Evolutionary conservation across 2,888 invertebrate species (phyloP).

Genomic region (Noctua fimbriata): DNA sequence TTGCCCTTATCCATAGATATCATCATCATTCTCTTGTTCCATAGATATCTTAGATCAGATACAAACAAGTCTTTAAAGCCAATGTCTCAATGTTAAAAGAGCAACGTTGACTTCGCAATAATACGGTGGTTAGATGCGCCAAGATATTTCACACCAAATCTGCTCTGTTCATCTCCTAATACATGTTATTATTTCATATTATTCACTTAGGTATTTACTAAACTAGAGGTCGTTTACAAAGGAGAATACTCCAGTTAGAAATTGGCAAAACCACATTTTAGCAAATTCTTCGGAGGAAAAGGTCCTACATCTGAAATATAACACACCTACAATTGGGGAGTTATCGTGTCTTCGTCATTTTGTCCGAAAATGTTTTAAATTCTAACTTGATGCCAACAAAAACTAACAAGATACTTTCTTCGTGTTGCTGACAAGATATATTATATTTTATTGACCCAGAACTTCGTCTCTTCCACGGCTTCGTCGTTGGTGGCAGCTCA

Average conservation of each 20-base stretch:
- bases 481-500: neutral
- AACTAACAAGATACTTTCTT: neutral
- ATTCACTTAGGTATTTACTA: constrained; percentile 34
- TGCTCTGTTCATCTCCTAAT: constrained; percentile 51
- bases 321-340: neutral
- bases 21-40: too few relatives aligned
- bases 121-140: constrained; percentile 50
- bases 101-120: constrained; percentile 41
- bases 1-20: too few relatives aligned
- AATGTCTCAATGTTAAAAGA: constrained; percentile 42
- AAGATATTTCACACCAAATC: constrained; percentile 53
- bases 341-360: neutral
- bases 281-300: neutral
- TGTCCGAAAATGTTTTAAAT: neutral
- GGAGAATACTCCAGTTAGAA: neutral
- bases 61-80: constrained; percentile 28
- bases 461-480: neutral
- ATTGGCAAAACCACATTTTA: neutral
- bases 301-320: neutral
- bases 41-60: constrained; percentile 28
- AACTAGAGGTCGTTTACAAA: neutral
- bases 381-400: neutral
- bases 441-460: neutral
- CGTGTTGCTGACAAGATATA: neutral
- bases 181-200: constrained; percentile 56